A percentile compares a stretch with the other conserved stretches of the same genome.
Evolutionary conservation across 1,140 invertebrate species (phyloP).

Genomic region (Cydia pomonella): DNA sequence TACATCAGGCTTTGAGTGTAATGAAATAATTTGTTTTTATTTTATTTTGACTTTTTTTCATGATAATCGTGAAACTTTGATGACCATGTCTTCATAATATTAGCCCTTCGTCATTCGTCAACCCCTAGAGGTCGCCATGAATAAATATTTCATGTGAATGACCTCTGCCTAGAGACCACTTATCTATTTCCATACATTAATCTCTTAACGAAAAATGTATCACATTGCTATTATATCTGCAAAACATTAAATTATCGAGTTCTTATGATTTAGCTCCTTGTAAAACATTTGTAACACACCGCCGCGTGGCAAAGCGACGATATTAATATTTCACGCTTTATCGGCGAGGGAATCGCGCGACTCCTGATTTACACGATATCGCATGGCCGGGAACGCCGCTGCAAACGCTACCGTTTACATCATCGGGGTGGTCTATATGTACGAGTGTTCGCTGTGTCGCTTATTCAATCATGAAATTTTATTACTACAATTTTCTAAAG

Average conservation of each 20-base stretch:
- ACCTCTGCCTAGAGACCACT: not conserved
- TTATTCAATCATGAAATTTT: slow-evolving; percentile 19
- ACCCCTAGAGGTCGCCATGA: no score
- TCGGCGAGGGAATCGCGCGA: slow-evolving; percentile 56
- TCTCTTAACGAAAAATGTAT: not conserved
- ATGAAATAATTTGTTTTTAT: slow-evolving; percentile 1
- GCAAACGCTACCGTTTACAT: slow-evolving; percentile 60
- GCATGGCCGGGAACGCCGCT: slow-evolving; percentile 48
- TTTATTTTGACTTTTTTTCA: not conserved
- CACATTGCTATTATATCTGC: not conserved
- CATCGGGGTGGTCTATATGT: slow-evolving; percentile 49
- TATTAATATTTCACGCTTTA: slow-evolving; percentile 67
- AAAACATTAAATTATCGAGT: slow-evolving; percentile 17
- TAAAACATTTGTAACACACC: slow-evolving; percentile 32
- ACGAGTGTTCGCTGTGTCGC: not conserved
- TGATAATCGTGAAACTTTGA: not conserved
- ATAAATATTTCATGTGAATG: not conserved
- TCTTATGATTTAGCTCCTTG: slow-evolving; percentile 18
- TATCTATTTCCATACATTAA: not conserved
- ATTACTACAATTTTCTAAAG: slow-evolving; percentile 3
- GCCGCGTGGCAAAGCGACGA: slow-evolving; percentile 50
- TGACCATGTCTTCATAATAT: not conserved
- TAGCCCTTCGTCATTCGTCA: not conserved
- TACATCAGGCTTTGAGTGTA: not conserved
- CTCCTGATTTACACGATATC: slow-evolving; percentile 70